These are phyloP conservation scores for Sciaenops ocellatus DNA, from an alignment of 2,797 vertebrate genomes.

Conservation along the genomic window DNA sequence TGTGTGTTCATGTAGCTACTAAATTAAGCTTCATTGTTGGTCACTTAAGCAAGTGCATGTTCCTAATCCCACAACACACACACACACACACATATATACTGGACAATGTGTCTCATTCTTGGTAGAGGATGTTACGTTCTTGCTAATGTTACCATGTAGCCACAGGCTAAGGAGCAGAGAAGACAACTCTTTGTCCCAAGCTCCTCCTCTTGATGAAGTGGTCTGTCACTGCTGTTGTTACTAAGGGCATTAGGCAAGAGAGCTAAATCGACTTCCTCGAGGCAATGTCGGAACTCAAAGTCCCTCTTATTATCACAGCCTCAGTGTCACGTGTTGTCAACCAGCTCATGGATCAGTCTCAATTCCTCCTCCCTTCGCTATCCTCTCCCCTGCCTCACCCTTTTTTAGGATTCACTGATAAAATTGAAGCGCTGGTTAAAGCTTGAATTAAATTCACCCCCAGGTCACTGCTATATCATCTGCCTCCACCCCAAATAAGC, in stretches of 20 bases:
- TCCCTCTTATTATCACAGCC: constrained; percentile 33
- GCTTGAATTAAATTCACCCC: background rate
- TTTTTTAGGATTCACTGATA: background rate
- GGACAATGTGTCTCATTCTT: constrained; percentile 77
- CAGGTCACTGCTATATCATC: background rate
- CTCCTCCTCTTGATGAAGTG: constrained; percentile 59
- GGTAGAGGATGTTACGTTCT: constrained; percentile 76
- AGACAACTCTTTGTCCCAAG: constrained; percentile 78
- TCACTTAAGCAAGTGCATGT: constrained; percentile 79
- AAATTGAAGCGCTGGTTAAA: background rate
- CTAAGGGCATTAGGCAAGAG: constrained; percentile 45
- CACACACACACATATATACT: background rate
- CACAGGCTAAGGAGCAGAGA: constrained; percentile 72
- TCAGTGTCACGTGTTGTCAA: constrained; percentile 9
- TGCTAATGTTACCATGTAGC: constrained; percentile 74
- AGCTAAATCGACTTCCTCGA: constrained; percentile 52
- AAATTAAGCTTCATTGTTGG: constrained; percentile 77
- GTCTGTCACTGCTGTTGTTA: constrained; percentile 58
- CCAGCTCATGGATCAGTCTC: background rate
- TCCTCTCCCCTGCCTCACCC: background rate
- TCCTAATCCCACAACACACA: constrained; percentile 53
- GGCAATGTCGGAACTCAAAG: constrained; percentile 56
- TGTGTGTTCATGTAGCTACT: constrained; percentile 64
- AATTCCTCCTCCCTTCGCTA: background rate
- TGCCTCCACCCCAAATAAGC: background rate